Evolutionary conservation across 2,888 invertebrate species (phyloP), one percentile per base, ranked within the genome.

Genomic region (Iphiclides podalirius): DNA sequence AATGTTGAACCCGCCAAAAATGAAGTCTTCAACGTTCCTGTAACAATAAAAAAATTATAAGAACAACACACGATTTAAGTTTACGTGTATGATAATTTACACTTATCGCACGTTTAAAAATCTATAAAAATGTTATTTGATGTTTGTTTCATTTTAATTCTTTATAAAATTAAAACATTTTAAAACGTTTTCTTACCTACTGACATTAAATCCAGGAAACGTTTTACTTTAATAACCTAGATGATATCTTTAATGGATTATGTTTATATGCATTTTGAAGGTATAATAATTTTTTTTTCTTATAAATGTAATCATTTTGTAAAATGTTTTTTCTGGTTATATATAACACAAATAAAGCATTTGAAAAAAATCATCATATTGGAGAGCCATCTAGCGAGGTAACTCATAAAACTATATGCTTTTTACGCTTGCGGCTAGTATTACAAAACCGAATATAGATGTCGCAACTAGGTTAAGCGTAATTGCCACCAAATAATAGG

Each of bases 1-100:
- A 98, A 93, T 55, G 91, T 91, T 54, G 96, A 93, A 45, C 97
- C 97, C 12, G 96, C 92, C 54, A 94, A 75, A 65, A 97, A 89
- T 14, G 95, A 92, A 26, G 97, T 97, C 75, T 92, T 93, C 67
- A 94, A 90, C 64, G 92, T 90, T 60, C 96, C 96, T 96, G 91
- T 20, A 85, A 83, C 59, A 69, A 75, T 50, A 33, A 36, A 57
- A 59, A 54, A 47, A 7, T 34, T 39, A 47, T 34, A 40, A 28
- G 8, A 28, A 20, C 28, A 44, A 31, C 46, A 4, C 12, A 9
- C 2, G 9, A 11, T 31, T 2, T 11, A 31, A 31, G 8, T 4
- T 11, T 31, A 31, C 9, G 2, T 4, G 2, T 31, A 11, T 31
- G 12, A 3, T 3, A 31, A 3, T 11, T 31, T 31, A 11, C n/a